These are phyloP conservation scores for Volucella zonaria DNA, from an alignment of 2,888 invertebrate species.

Conservation along the genomic window DNA sequence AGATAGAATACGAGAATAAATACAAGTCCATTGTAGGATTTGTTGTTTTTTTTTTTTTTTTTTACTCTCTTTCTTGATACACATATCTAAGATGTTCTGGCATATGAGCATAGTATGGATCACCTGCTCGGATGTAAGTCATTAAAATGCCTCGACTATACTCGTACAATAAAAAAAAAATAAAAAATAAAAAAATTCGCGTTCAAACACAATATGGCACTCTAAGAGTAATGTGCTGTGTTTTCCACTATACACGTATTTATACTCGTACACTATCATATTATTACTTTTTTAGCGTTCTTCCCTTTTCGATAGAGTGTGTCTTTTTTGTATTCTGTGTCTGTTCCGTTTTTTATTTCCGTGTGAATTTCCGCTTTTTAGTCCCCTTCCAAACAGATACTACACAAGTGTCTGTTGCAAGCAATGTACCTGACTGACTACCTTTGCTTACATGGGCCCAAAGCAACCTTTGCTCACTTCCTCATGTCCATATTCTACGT, in stretches of 20 bases:
- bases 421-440: conserved; percentile 62
- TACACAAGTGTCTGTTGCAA: conserved; percentile 36
- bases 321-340: conserved; percentile 38
- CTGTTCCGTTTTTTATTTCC: conserved; percentile 74
- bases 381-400: conserved; percentile 22
- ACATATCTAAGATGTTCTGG: neutral
- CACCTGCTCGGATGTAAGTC: conserved; percentile 46
- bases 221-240: neutral
- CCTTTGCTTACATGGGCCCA: conserved; percentile 31
- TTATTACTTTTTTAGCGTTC: conserved; percentile 26
- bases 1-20: conserved; percentile 18
- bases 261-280: neutral
- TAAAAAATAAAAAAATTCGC: conserved; percentile 18
- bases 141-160: conserved; percentile 17
- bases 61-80: neutral
- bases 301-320: conserved; percentile 5
- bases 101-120: conserved; percentile 26
- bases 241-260: no score
- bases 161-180: conserved; percentile 7
- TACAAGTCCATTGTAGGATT: neutral
- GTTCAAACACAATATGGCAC: conserved; percentile 55
- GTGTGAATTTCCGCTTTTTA: conserved; percentile 74
- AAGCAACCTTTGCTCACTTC: conserved; percentile 65
- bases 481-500: conserved; percentile 59
- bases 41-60: conserved; percentile 6